Conservation (phyloP, 2,888 invertebrate species). For the Syrphus vitripennis region DNA sequence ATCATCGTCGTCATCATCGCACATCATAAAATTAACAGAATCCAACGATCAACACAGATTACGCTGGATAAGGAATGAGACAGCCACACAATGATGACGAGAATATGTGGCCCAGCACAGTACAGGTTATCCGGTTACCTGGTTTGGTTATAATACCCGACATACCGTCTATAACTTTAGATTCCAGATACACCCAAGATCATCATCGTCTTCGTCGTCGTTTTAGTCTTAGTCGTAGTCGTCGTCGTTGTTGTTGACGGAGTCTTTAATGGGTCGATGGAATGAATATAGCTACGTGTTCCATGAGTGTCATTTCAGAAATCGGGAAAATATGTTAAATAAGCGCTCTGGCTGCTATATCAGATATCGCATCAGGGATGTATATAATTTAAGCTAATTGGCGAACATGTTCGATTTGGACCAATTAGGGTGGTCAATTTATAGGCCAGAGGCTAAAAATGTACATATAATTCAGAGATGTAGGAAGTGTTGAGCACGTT, state of each 20-base stretch:
- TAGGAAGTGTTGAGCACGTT: constrained; percentile 9
- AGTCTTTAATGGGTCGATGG: constrained; percentile 23
- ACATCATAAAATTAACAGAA: constrained; percentile 71
- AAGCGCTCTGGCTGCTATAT: neutral
- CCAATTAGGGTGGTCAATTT: constrained; percentile 42
- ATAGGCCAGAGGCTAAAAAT: constrained; percentile 5
- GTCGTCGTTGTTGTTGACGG: neutral
- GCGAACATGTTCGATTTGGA: constrained; percentile 42
- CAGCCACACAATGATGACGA: constrained; percentile 24
- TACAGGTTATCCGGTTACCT: constrained; percentile 45
- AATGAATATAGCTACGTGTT: constrained; percentile 13
- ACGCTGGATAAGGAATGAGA: constrained; percentile 48
- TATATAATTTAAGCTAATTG: constrained; percentile 47
- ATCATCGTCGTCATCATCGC: constrained; percentile 71
- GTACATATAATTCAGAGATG: neutral
- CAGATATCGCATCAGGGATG: constrained; percentile 33
- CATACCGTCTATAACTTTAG: neutral
- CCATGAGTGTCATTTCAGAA: constrained; percentile 55
- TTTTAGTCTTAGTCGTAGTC: too few species aligned
- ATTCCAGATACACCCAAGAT: neutral
- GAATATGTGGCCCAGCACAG: constrained; percentile 5
- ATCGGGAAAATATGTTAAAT: constrained; percentile 65
- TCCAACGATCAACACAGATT: constrained; percentile 60
- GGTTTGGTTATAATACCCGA: neutral
- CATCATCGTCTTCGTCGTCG: too few species aligned